Percentiles rank a stretch among this genome's conserved stretches.
Evolutionary conservation across 2,888 invertebrate species (phyloP).

Genomic region (Nipponacmea schrenckii): DNA sequence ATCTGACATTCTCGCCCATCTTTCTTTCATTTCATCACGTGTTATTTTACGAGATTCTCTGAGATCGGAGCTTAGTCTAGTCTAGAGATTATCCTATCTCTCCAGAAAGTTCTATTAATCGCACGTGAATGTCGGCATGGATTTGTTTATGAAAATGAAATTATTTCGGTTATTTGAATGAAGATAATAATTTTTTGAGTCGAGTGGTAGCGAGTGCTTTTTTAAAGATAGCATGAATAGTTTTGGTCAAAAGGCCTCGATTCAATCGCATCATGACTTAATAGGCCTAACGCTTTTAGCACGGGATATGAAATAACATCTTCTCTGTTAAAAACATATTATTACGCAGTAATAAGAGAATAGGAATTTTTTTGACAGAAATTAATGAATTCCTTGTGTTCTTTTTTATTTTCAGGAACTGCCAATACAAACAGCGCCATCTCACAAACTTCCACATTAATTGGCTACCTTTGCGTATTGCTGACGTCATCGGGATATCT

Average conservation of each 20-base stretch:
- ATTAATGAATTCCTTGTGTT: not conserved
- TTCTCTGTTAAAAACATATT: too few species aligned
- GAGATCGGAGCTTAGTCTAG: not conserved
- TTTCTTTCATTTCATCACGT: constrained; percentile 2
- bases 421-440: not conserved
- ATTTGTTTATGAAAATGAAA: not conserved
- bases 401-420: not conserved
- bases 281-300: too few species aligned
- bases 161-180: too few species aligned
- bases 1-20: not conserved
- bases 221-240: too few species aligned
- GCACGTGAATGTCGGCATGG: constrained; percentile 1
- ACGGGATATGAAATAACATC: too few species aligned
- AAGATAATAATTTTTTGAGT: too few species aligned
- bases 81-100: not conserved
- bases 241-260: too few species aligned
- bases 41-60: not conserved
- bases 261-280: too few species aligned
- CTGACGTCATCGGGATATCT: not conserved
- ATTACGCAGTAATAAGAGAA: too few species aligned
- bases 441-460: not conserved
- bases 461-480: not conserved
- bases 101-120: not conserved
- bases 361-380: too few species aligned
- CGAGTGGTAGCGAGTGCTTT: too few species aligned